These are phyloP conservation scores for Caenorhabditis sp. DNA, from an alignment of 2,888 invertebrate species.

Conservation along the genomic window DNA sequence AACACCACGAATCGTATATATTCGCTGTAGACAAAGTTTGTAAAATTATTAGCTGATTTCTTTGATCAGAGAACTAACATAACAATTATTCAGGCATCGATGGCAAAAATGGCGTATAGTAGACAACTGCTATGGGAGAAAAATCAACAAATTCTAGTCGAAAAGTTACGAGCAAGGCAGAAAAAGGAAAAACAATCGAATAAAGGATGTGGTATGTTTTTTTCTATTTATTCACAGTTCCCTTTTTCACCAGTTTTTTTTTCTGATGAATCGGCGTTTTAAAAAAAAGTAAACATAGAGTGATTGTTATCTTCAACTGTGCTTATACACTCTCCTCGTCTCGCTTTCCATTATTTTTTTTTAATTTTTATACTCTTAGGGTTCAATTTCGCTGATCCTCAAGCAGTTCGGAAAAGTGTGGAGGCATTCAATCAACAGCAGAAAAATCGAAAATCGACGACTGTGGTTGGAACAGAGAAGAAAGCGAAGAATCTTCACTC, in stretches of 20 bases:
- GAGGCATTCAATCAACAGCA: conserved; percentile 42
- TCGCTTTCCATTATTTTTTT: too few relatives aligned
- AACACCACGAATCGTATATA: too few relatives aligned
- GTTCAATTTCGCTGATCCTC: conserved; percentile 53
- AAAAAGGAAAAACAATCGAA: conserved; percentile 22
- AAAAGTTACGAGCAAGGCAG: conserved; percentile 57
- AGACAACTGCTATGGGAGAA: conserved; percentile 67
- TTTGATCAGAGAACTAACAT: too few relatives aligned
- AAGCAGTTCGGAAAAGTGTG: conserved; percentile 43
- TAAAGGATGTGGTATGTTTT: not conserved
- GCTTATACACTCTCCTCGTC: too few relatives aligned
- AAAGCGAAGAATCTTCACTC: conserved; percentile 18
- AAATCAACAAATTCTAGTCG: conserved; percentile 50
- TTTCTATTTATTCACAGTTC: not conserved
- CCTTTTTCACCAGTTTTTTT: not conserved
- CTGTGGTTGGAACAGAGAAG: conserved; percentile 7
- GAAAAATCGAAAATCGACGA: conserved; percentile 6
- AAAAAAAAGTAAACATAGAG: not conserved
- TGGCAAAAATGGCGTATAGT: conserved; percentile 70
- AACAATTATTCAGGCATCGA: conserved; percentile 57
- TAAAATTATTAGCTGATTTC: too few relatives aligned
- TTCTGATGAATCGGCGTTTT: too few relatives aligned
- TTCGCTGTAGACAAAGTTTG: too few relatives aligned
- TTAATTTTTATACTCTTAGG: conserved; percentile 1
- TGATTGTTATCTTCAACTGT: too few relatives aligned